A percentile compares a stretch with the other conserved stretches of the same genome.
These are phyloP conservation scores for Heteropelma amictum DNA, from an alignment of 2,888 invertebrate species.

Conservation along the genomic window DNA sequence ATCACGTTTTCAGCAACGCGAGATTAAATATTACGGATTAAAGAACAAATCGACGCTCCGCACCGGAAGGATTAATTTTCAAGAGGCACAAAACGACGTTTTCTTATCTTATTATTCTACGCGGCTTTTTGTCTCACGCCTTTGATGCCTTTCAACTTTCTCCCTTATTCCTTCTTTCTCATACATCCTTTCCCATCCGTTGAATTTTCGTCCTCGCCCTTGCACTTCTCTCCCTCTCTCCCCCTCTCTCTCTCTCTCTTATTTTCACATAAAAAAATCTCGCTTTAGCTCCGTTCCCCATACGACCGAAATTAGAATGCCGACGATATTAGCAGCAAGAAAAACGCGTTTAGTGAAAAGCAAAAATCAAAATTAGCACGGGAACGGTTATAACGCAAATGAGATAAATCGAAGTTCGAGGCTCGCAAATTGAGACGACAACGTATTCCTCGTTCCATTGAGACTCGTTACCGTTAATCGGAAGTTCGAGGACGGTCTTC, in stretches of 20 bases:
- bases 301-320: not conserved
- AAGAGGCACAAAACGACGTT: slow-evolving; percentile 59
- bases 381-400: slow-evolving; percentile 86
- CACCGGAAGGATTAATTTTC: slow-evolving; percentile 67
- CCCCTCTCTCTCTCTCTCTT: not conserved
- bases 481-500: slow-evolving; percentile 85
- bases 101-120: slow-evolving; percentile 51
- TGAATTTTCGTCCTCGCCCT: not conserved
- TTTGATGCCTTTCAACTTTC: not conserved
- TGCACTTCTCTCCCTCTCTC: not conserved
- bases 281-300: not conserved
- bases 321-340: not conserved
- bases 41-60: slow-evolving; percentile 67
- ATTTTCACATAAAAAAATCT: not conserved
- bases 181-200: not conserved
- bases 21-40: slow-evolving; percentile 71
- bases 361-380: slow-evolving; percentile 84
- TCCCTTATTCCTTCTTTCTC: too few species aligned
- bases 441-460: slow-evolving; percentile 87
- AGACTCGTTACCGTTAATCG: slow-evolving; percentile 82
- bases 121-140: slow-evolving; percentile 45
- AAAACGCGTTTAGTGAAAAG: slow-evolving; percentile 81
- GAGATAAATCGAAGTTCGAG: slow-evolving; percentile 85
- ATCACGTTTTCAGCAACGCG: slow-evolving; percentile 59
- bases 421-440: slow-evolving; percentile 86